Conservation (phyloP, 1,140 invertebrate species). For the Tetragonula clypearis region DNA sequence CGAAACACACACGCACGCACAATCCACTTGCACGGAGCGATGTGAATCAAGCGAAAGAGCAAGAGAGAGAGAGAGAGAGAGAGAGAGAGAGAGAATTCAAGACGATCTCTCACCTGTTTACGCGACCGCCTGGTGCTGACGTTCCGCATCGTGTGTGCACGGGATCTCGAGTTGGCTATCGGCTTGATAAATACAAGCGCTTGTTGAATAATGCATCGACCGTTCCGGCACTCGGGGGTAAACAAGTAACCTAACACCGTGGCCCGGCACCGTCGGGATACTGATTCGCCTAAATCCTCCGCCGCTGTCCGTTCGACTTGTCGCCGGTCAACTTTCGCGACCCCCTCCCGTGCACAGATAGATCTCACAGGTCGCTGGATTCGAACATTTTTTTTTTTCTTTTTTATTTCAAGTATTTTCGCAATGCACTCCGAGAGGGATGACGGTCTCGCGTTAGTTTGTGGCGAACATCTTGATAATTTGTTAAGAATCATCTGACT, state of each 20-base stretch:
- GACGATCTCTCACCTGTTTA: constrained; percentile 54
- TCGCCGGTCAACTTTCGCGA: constrained; percentile 6
- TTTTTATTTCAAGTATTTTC: too few relatives aligned
- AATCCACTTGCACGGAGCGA: constrained; percentile 36
- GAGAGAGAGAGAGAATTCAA: background rate
- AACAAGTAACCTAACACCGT: constrained; percentile 73
- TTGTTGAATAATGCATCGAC: constrained; percentile 77
- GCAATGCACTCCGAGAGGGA: too few relatives aligned
- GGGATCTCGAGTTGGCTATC: constrained; percentile 67
- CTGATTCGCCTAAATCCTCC: constrained; percentile 70
- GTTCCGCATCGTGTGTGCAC: constrained; percentile 46
- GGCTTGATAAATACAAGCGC: constrained; percentile 78
- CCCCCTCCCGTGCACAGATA: background rate
- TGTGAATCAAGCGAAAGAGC: background rate
- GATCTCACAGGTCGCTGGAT: too few relatives aligned
- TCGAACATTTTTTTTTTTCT: too few relatives aligned
- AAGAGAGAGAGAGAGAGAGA: background rate
- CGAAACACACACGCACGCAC: background rate
- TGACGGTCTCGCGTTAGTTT: too few relatives aligned
- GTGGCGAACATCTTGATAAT: too few relatives aligned
- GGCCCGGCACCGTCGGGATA: constrained; percentile 53
- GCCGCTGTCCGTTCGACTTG: constrained; percentile 15
- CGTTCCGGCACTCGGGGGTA: constrained; percentile 62
- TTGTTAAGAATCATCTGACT: too few relatives aligned
- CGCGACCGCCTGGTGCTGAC: constrained; percentile 13